Percentiles rank a stretch among this genome's conserved stretches.
phyloP scores from a whole-genome alignment of 2,888 invertebrate species.

The Diabrotica balteata region DNA sequence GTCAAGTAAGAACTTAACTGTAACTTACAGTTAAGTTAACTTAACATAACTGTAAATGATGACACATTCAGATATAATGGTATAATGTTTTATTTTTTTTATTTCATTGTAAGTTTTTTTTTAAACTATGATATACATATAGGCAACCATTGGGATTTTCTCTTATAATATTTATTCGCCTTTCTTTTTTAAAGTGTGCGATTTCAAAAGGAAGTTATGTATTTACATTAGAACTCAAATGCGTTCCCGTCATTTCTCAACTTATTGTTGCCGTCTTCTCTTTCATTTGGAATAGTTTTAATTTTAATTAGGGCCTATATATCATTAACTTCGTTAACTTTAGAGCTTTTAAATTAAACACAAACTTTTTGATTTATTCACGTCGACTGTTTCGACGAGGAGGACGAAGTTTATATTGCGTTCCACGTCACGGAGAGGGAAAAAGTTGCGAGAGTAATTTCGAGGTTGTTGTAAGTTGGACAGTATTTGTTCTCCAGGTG shows the following conservation, averaged over 20 bases:
- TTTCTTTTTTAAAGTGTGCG: not conserved
- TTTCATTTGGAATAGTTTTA: slow-evolving; percentile 31
- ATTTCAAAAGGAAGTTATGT: slow-evolving; percentile 1
- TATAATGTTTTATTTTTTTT: too few relatives aligned
- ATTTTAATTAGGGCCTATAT: slow-evolving; percentile 39
- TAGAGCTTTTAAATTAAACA: slow-evolving; percentile 33
- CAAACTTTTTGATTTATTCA: slow-evolving; percentile 32
- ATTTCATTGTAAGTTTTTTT: too few relatives aligned
- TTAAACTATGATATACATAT: too few relatives aligned
- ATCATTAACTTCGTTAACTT: slow-evolving; percentile 38
- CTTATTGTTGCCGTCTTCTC: slow-evolving; percentile 24
- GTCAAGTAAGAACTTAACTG: too few relatives aligned
- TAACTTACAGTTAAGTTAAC: too few relatives aligned
- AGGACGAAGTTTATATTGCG: slow-evolving; percentile 1
- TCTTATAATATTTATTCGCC: too few relatives aligned
- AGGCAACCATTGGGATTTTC: too few relatives aligned
- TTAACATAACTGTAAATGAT: too few relatives aligned
- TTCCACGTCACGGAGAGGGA: not conserved
- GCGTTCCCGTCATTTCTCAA: slow-evolving; percentile 29
- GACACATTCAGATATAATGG: too few relatives aligned
- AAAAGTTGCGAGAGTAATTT: not conserved
- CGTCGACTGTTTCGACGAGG: slow-evolving; percentile 1
- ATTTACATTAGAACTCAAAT: slow-evolving; percentile 29
- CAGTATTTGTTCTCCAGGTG: not conserved
- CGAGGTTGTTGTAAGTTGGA: not conserved